Base-by-base conservation (phyloP, 2,888 invertebrate species). In the Microchrysa polita region DNA sequence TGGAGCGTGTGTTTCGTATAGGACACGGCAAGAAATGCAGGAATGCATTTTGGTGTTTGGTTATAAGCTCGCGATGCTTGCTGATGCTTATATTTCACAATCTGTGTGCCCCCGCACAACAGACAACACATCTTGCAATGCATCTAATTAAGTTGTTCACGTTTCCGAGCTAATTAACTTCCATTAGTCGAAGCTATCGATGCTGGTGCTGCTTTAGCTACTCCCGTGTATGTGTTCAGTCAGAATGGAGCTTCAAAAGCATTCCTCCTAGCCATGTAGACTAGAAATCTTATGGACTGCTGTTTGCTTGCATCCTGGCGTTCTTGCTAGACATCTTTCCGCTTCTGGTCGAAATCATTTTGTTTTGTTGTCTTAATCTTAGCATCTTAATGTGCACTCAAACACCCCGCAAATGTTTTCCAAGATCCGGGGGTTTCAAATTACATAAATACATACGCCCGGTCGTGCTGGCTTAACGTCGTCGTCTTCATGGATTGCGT, bases 121-220 rank as follows among this genome's bases (percentile, higher is more conserved):
- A n/a, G n/a, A 60, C 48, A 48, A 48, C 23, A 48, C 23, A 44
- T 48, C 44, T 65, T 65, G 65, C 34, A 65, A 48, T 48, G 65
- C n/a, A 65, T 48, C 65, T 65, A 65, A 65, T 65, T 65, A 44
- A 65, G 65, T 48, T 65, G 65, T 48, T 48, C 65, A n/a, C 65
- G 34, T 65, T 65, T 65, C 61, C 9, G 20, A 67, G 67, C 67
- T 67, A 69, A 69, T 69, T 69, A 55, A 55, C 69, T 69, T 67
- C 67, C 67, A 67, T 67, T 67, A 67, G 22, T 27, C 67, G 9
- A 27, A 16, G n/a, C 9, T 7, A 22, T 18, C n/a, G 16, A 7
- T 42, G 42, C n/a, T n/a, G n/a, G n/a, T n/a, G n/a, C n/a, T n/a
- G n/a, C n/a, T n/a, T n/a, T n/a, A 34, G 27, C 23, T 40, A n/a